Percentiles rank a stretch among this genome's conserved stretches.
These are phyloP conservation scores for Crotalus horridus DNA, from an alignment of 2,113 vertebrate genomes.

Conservation along the genomic window DNA sequence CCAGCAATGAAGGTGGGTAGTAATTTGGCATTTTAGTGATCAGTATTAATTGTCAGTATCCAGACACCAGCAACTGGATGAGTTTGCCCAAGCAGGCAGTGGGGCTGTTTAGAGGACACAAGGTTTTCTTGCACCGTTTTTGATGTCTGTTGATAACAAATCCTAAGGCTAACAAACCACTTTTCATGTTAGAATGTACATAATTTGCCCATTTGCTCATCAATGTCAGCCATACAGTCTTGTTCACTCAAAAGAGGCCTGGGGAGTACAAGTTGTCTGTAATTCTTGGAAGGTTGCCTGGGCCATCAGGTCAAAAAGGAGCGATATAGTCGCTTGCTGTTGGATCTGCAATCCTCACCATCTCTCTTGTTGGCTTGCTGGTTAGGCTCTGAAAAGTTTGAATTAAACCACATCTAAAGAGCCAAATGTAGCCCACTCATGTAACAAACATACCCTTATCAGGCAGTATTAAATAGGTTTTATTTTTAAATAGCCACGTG, in stretches of 20 bases:
- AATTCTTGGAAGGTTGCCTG: not conserved
- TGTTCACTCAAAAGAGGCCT: not conserved
- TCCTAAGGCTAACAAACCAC: not conserved
- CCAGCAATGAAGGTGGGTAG: not conserved
- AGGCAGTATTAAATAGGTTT: not conserved
- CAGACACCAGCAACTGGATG: not conserved
- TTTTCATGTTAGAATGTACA: not conserved
- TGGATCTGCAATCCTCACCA: not conserved
- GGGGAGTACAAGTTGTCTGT: not conserved
- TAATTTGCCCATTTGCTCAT: not conserved
- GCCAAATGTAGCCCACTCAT: not conserved
- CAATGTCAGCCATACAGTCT: not conserved
- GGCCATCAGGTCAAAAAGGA: not conserved
- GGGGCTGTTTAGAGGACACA: not conserved
- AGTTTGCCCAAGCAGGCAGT: not conserved
- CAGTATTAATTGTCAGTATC: not conserved
- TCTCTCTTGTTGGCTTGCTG: not conserved
- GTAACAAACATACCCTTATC: not conserved
- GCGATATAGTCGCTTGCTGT: not conserved
- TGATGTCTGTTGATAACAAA: not conserved
- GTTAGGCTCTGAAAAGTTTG: not conserved
- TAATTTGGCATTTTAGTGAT: not conserved
- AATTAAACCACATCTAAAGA: not conserved
- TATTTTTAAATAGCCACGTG: not conserved
- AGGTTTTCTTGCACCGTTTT: not conserved